Conservation (phyloP, 2,888 invertebrate genomes). For the Dorcus hopei region DNA sequence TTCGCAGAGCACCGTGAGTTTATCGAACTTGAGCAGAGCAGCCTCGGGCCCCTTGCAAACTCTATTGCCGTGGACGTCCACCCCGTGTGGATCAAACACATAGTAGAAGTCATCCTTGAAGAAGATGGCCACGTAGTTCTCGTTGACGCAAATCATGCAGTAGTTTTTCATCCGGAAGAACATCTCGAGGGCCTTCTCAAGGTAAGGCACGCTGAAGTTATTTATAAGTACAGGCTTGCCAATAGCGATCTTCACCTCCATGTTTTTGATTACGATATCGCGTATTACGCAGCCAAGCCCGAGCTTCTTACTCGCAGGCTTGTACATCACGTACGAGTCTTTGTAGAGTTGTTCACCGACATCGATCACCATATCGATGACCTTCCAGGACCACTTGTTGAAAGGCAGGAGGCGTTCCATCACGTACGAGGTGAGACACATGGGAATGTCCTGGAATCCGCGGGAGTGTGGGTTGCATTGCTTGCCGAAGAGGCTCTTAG, state of each 20-base stretch:
- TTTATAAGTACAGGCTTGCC: conserved; percentile 37
- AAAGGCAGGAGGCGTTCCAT: conserved; percentile 56
- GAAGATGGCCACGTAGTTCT: conserved; percentile 56
- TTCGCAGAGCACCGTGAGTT: conserved; percentile 34
- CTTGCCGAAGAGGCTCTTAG: conserved; percentile 38
- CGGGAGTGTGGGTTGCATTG: conserved; percentile 50
- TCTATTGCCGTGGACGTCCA: conserved; percentile 51
- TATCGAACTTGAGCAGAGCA: conserved; percentile 25
- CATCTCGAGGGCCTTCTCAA: conserved; percentile 48
- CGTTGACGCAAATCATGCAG: conserved; percentile 55
- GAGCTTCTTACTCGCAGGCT: conserved; percentile 48
- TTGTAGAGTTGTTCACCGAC: conserved; percentile 59
- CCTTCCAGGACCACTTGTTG: conserved; percentile 54
- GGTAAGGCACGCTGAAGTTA: conserved; percentile 26
- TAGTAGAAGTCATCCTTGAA: conserved; percentile 55
- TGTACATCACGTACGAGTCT: conserved; percentile 58
- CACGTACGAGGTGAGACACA: conserved; percentile 56
- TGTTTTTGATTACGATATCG: conserved; percentile 56
- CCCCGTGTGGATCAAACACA: conserved; percentile 59
- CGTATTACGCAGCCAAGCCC: conserved; percentile 48
- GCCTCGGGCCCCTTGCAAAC: conserved; percentile 22
- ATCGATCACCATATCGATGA: conserved; percentile 56
- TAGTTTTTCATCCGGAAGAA: conserved; percentile 58
- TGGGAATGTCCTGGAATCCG: conserved; percentile 48
- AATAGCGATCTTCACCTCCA: conserved; percentile 36